Percentiles rank a stretch among this genome's conserved stretches.
Evolutionary conservation across 2,888 invertebrate genomes (phyloP).

Genomic region (Machimus rusticus): DNA sequence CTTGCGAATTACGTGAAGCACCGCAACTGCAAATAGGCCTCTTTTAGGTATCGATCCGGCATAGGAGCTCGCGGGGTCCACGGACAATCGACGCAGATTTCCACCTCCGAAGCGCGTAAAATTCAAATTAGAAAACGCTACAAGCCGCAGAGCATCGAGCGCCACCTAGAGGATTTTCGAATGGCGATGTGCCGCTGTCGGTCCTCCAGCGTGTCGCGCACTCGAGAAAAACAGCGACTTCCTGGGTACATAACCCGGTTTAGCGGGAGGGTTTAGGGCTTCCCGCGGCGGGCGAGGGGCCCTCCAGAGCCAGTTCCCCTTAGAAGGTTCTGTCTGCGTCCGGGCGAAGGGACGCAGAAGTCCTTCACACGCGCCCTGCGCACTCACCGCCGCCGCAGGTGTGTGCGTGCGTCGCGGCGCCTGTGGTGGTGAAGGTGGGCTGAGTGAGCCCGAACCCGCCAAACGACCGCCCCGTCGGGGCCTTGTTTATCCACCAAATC

Average conservation of each 20-base stretch:
- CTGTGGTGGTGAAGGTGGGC: slow-evolving; percentile 45
- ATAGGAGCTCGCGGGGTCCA: neutral
- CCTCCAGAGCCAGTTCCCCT: neutral
- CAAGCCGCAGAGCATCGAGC: neutral
- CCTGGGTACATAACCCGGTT: slow-evolving; percentile 23
- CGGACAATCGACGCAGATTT: neutral
- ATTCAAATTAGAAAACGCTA: neutral
- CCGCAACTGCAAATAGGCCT: neutral
- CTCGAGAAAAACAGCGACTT: slow-evolving; percentile 12
- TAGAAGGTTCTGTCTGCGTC: neutral
- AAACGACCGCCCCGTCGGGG: slow-evolving; percentile 51
- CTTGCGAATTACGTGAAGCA: neutral
- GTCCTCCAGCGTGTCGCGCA: neutral
- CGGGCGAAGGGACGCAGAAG: neutral
- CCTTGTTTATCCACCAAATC: slow-evolving; percentile 48
- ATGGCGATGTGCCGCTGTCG: neutral
- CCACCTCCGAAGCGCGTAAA: neutral
- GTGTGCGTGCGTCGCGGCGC: neutral
- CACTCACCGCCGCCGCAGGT: neutral
- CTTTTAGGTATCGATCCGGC: neutral
- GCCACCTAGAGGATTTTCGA: neutral
- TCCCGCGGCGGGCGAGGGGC: neutral
- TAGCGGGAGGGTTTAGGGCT: neutral
- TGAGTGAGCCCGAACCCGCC: slow-evolving; percentile 46
- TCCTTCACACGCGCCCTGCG: slow-evolving; percentile 34